A percentile compares a stretch with the other conserved stretches of the same genome.
Evolutionary conservation across 2,888 invertebrate genomes (phyloP).

Genomic region (Carabus problematicus): DNA sequence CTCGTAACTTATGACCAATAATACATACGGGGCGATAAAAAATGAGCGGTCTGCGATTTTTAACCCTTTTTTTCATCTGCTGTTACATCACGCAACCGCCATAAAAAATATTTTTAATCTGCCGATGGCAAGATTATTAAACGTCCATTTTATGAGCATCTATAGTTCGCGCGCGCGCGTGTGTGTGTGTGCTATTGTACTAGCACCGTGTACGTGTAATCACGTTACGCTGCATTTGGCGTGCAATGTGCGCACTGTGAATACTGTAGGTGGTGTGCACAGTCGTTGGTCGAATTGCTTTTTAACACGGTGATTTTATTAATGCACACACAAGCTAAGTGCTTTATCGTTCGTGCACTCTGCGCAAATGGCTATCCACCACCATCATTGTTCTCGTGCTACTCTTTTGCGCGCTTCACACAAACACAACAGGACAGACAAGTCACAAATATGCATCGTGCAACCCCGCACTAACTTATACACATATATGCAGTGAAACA

Average conservation of each 20-base stretch:
- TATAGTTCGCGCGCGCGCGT: not conserved
- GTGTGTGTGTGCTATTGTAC: not conserved
- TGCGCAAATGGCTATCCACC: conserved; percentile 23
- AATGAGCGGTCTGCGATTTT: no score
- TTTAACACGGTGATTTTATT: conserved; percentile 42
- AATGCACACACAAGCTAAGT: conserved; percentile 38
- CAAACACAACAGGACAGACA: no score
- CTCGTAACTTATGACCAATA: no score
- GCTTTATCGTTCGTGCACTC: conserved; percentile 39
- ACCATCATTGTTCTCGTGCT: not conserved
- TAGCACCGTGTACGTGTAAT: conserved; percentile 12
- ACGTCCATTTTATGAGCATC: not conserved
- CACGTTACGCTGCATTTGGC: conserved; percentile 24
- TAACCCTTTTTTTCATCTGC: no score
- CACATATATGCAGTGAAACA: no score
- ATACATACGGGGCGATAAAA: no score
- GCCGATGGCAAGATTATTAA: conserved; percentile 1
- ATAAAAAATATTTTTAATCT: not conserved
- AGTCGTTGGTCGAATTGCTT: conserved; percentile 31
- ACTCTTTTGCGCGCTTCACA: no score
- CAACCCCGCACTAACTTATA: no score
- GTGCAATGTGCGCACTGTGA: conserved; percentile 3
- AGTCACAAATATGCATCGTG: no score
- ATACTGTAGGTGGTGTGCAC: not conserved
- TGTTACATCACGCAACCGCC: no score